These are phyloP conservation scores for Matsumurasca onukii DNA, from an alignment of 1,140 invertebrate genomes.

Conservation along the genomic window DNA sequence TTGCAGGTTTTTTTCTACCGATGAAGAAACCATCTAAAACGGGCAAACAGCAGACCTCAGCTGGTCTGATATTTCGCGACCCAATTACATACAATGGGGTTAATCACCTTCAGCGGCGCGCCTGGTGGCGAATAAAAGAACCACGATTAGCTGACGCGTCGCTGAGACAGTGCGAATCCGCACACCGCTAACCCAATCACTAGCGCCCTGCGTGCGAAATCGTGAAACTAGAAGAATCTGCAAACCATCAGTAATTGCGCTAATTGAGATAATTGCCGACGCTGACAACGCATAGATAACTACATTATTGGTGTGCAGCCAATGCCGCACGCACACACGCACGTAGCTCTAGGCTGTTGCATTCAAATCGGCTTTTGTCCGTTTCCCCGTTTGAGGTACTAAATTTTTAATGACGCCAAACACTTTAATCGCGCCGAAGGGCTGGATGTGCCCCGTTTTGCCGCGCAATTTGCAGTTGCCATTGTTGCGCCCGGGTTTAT, in stretches of 20 bases:
- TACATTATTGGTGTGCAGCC: not conserved
- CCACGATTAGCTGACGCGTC: not conserved
- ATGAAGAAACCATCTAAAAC: no score
- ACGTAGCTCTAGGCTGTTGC: not conserved
- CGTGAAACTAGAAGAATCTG: not conserved
- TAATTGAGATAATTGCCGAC: not conserved
- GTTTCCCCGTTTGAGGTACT: not conserved
- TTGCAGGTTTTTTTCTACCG: no score
- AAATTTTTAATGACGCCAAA: constrained; percentile 1
- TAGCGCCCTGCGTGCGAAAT: no score
- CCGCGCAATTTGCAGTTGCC: not conserved
- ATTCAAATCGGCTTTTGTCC: not conserved
- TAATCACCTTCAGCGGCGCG: no score
- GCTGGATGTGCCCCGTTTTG: not conserved
- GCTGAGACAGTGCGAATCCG: not conserved
- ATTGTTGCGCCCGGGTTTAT: not conserved
- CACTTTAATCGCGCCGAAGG: not conserved
- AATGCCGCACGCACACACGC: not conserved
- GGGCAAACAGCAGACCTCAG: no score
- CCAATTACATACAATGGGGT: not conserved
- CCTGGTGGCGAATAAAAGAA: not conserved
- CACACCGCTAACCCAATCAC: not conserved
- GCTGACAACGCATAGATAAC: not conserved
- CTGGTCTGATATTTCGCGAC: no score
- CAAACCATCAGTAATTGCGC: not conserved